Evolutionary conservation across 1,140 invertebrate genomes (phyloP), one percentile per base, ranked within the genome.

Genomic region (Drosophila aff.): DNA sequence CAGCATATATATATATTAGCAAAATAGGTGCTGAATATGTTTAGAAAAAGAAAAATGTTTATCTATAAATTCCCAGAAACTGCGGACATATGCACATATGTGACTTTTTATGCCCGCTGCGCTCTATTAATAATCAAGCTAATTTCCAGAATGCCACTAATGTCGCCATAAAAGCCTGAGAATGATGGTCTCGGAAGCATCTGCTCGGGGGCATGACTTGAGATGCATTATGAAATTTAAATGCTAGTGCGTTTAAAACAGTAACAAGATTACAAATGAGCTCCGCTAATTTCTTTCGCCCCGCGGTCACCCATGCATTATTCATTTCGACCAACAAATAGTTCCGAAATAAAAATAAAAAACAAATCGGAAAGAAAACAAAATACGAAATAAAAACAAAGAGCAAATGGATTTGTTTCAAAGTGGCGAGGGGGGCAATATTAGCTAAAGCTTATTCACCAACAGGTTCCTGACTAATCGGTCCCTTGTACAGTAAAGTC

Each of bases 381-480:
- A 67, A 65, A 33, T 43, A 26, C 36, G 15, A 61, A 63, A 65
- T 13, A 41, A 13, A 16, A 26, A 36, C 9, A 36, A n/a, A 52
- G 49, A 50, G 40, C 23, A 50, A 59, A 76, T 64, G 46, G 52
- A 59, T 73, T 72, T 36, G 67, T 50, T 40, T 57, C 44, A 46
- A 41, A 60, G 26, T 9, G 3, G 41, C 11, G 10, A 18, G 47
- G 13, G 41, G 6, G 9, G 21, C 36, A 59, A 59, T 36, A 31
- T 59, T 49, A 49, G 53, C 46, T 23, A 41, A 76, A 53, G 26
- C 53, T 57, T 57, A 76, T 66, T 76, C 74, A 62, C 63, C 81
- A 81, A 58, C 86, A 91, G 82, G 86, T 91, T 91, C 90, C 76
- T 91, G 86, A 91, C 86, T 91, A 91, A 91, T 86, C 75, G 58